phyloP scores from a whole-genome alignment of 2,797 vertebrate genomes.

The Melanotaenia pygmaea region DNA sequence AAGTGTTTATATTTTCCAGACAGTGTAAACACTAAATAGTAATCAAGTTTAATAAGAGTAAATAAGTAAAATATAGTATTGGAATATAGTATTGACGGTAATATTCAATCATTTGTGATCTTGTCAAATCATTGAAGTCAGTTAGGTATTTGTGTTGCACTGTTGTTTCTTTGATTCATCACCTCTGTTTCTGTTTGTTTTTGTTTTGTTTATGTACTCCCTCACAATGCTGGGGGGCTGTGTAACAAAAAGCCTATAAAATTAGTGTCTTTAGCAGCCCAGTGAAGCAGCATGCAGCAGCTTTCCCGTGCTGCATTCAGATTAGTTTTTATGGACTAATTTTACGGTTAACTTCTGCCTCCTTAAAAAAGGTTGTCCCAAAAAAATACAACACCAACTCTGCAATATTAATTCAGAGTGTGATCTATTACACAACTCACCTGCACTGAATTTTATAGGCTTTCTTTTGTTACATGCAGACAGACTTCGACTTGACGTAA shows the following conservation, averaged over 20 bases:
- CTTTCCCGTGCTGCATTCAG: neutral
- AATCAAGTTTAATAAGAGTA: slow-evolving; percentile 17
- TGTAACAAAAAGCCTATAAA: neutral
- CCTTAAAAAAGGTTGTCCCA: neutral
- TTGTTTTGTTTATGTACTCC: neutral
- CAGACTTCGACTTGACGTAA: neutral
- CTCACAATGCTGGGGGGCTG: neutral
- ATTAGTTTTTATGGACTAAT: neutral
- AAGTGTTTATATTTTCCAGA: slow-evolving; percentile 24
- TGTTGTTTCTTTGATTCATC: slow-evolving; percentile 5
- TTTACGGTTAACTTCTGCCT: neutral
- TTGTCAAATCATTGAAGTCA: neutral
- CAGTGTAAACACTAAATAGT: slow-evolving; percentile 1
- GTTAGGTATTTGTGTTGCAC: slow-evolving; percentile 1
- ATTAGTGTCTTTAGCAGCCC: neutral
- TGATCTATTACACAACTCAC: neutral
- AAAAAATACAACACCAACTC: neutral
- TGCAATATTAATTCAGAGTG: neutral
- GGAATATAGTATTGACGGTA: neutral
- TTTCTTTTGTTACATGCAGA: neutral
- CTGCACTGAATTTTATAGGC: neutral
- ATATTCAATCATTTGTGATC: slow-evolving; percentile 27
- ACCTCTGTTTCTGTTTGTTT: neutral
- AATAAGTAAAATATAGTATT: neutral
- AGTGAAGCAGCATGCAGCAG: neutral